Base-by-base conservation (phyloP, 2,113 vertebrate species). In the Scortum barcoo region DNA sequence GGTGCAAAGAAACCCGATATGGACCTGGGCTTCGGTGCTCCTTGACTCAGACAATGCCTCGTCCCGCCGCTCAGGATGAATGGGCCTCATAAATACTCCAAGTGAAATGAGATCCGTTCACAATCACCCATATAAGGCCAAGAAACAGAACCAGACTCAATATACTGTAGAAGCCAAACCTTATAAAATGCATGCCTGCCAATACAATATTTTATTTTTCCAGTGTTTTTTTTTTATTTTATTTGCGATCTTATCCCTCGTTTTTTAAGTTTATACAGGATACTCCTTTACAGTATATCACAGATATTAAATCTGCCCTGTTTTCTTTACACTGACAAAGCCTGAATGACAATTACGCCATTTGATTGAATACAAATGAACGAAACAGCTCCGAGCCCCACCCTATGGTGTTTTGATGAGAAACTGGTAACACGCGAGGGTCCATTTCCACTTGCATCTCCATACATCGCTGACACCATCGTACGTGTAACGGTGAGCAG, bases 81-180 rank as follows among this genome's bases (percentile, higher is more conserved):
- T 84, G 51, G 46, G 19, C 56, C 66, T 87, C 78, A 81, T 91
- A 90, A 90, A 92, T 87, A 71, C 53, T 72, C 40, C 66, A 72
- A 63, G 51, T 68, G 58, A 63, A 86, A 83, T 40, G 66, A 54
- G 57, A 87, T 80, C 65, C 82, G 53, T 71, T 78, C 2, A 57
- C 20, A 9, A 66, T 56, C 56, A 57, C 11, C 61, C 46, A 26
- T 46, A 58, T 3, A 20, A 63, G 44, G 68, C 50, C 14, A 72
- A 38, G 48, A 80, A 56, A 24, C 10, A 16, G 8, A 71, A 44
- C 44, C 17, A 30, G 71, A 3, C 28, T 24, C 38, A 72, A 62
- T 62, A 50, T 33, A 51, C 14, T 26, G 30, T 42, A 16, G 7
- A 38, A 57, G n/a, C 30, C 14, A 42, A 26, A 73, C 12, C 62